Evolutionary conservation across 2,797 vertebrate species (phyloP).

Genomic region (Pelochelys cantorii): DNA sequence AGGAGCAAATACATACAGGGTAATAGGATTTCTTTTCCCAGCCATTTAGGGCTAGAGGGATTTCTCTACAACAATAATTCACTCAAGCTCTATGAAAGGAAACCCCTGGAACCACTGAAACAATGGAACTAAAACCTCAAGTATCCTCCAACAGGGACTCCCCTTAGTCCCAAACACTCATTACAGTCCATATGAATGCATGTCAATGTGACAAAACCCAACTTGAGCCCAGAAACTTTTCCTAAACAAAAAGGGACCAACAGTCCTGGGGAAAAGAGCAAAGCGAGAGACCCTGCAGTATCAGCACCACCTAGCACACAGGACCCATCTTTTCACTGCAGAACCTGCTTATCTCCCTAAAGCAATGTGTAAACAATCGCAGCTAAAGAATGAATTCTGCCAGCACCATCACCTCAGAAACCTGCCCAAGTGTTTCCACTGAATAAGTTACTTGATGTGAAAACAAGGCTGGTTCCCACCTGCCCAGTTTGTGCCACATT

Average conservation of each 20-base stretch:
- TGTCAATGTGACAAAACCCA: neutral
- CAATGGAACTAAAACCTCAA: neutral
- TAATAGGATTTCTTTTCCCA: neutral
- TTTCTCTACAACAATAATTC: neutral
- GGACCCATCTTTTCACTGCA: neutral
- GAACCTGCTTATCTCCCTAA: neutral
- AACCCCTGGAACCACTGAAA: neutral
- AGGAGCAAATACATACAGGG: neutral
- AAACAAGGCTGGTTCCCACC: neutral
- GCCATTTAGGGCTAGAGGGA: neutral
- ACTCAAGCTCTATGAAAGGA: neutral
- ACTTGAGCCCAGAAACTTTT: neutral
- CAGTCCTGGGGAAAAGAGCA: neutral
- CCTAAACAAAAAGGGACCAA: neutral
- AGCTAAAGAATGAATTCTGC: neutral
- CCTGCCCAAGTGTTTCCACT: neutral
- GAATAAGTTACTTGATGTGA: neutral
- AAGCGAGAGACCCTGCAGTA: accelerated
- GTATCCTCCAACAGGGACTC: neutral
- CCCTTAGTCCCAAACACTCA: neutral
- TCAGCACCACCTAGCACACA: neutral
- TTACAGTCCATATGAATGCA: neutral
- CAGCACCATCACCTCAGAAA: neutral
- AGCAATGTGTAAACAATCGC: neutral
- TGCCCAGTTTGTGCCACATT: neutral